Conservation (phyloP, 2,113 vertebrate genomes). For the Copsychus sechellarum region DNA sequence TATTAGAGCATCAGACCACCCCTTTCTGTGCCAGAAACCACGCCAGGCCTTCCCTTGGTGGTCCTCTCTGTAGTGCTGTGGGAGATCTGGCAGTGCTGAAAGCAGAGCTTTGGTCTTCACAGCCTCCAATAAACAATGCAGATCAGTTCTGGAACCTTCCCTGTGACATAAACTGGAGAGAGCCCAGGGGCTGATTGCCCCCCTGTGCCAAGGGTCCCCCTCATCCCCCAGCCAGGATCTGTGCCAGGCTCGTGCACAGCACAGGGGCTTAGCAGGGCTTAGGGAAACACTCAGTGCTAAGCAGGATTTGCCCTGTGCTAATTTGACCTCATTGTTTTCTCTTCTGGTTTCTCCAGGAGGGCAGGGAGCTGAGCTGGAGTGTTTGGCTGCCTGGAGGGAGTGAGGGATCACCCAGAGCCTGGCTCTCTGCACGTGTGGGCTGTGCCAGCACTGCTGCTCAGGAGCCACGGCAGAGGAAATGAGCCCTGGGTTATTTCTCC, state of each 20-base stretch:
- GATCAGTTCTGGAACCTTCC: background rate
- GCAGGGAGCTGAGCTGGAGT: background rate
- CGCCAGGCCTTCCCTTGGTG: background rate
- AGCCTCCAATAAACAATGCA: background rate
- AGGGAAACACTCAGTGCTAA: background rate
- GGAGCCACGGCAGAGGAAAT: background rate
- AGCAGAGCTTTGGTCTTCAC: background rate
- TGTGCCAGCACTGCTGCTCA: background rate
- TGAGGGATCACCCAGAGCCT: background rate
- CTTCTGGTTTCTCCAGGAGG: background rate
- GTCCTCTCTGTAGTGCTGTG: rapidly evolving
- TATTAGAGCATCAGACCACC: background rate
- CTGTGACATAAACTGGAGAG: background rate
- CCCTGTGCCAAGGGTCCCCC: background rate
- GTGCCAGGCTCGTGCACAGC: background rate
- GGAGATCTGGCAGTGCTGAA: background rate
- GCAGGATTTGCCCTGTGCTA: background rate
- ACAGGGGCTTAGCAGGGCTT: background rate
- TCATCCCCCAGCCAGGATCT: background rate
- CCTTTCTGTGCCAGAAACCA: background rate
- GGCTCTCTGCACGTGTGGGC: rapidly evolving
- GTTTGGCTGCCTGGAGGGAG: background rate
- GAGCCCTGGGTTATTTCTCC: background rate
- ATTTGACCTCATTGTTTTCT: background rate
- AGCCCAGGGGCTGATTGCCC: background rate